Evolutionary conservation across 2,797 vertebrate genomes (phyloP), one percentile per base, ranked within the genome.

Genomic region (Pipistrellus pygmaeus): DNA sequence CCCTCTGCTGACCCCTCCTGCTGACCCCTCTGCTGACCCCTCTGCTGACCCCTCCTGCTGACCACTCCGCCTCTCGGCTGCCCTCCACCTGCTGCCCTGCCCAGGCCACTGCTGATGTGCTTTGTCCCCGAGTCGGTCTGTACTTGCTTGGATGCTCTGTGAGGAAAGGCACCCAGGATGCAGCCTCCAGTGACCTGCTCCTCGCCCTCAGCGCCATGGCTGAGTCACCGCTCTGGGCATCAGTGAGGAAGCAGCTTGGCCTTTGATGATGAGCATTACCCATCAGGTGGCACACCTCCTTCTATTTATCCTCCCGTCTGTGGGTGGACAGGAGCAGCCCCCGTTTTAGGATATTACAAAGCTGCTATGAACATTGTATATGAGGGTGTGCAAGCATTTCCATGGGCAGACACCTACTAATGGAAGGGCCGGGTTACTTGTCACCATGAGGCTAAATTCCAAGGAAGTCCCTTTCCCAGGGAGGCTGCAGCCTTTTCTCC

Each of bases 171-270:
- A 1, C 8, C 5, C 23, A 55, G 15, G 23, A 7, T 1, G 0
- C 53, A 30, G 11, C 21, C 44, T 85, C 46, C 38, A 27, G 81
- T 55, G 46, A n/a, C 21, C 25, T 75, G 41, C 57, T 44, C 0
- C 20, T 53, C n/a, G 62, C 3, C 5, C 73, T 62, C 9, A 60
- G 32, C 20, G 3, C 44, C 17, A n/a, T 30, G 53, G 66, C 25
- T 55, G 82, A 41, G 27, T 71, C 4, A 32, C 25, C 25, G 3
- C 69, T 62, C 7, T 57, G 27, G 20, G 20, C 27, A 10, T 44
- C 15, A 64, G 0, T 10, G 6, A 0, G 12, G 10, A 7, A 0
- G 13, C 13, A 17, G 7, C 30, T 30, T 44, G 15, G 21, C 32
- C 27, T 27, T 66, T 8, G 11, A 6, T 7, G 4, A 9, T 69